Evolutionary conservation across 1,140 invertebrate genomes (phyloP).

Genomic region (Augochlora pura): DNA sequence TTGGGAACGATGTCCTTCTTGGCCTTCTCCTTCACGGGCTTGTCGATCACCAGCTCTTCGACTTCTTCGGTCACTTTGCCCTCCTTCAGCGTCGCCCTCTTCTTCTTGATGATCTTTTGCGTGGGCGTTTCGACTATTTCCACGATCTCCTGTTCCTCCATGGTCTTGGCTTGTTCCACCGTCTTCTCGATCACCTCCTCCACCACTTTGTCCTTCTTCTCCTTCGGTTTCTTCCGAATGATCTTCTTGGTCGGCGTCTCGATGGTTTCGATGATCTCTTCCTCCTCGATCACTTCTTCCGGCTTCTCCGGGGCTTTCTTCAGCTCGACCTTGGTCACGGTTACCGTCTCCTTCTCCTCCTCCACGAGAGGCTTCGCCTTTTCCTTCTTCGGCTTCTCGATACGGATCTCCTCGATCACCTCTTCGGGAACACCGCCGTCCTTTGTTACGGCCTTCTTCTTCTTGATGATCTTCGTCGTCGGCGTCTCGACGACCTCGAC

Average conservation of each 20-base stretch:
- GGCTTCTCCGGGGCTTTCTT: slow-evolving; percentile 50
- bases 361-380: slow-evolving; percentile 24
- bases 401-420: slow-evolving; percentile 60
- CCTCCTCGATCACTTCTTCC: slow-evolving; percentile 47
- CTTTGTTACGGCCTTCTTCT: slow-evolving; percentile 60
- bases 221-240: slow-evolving; percentile 66
- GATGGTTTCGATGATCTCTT: slow-evolving; percentile 63
- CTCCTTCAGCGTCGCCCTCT: slow-evolving; percentile 49
- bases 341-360: slow-evolving; percentile 26
- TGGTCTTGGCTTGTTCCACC: slow-evolving; percentile 32
- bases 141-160: slow-evolving; percentile 53
- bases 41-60: slow-evolving; percentile 62
- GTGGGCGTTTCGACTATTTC: slow-evolving; percentile 51
- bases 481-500: slow-evolving; percentile 58
- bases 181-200: slow-evolving; percentile 52
- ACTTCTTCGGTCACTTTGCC: slow-evolving; percentile 52
- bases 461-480: slow-evolving; percentile 58
- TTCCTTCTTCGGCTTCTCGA: slow-evolving; percentile 55
- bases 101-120: slow-evolving; percentile 48
- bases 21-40: slow-evolving; percentile 55
- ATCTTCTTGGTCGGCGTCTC: slow-evolving; percentile 66
- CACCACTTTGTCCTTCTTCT: slow-evolving; percentile 55
- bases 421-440: slow-evolving; percentile 61
- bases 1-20: slow-evolving; percentile 41
- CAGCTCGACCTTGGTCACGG: slow-evolving; percentile 18